phyloP scores from a whole-genome alignment of 2,113 vertebrate genomes.

The Cervus canadensis region DNA sequence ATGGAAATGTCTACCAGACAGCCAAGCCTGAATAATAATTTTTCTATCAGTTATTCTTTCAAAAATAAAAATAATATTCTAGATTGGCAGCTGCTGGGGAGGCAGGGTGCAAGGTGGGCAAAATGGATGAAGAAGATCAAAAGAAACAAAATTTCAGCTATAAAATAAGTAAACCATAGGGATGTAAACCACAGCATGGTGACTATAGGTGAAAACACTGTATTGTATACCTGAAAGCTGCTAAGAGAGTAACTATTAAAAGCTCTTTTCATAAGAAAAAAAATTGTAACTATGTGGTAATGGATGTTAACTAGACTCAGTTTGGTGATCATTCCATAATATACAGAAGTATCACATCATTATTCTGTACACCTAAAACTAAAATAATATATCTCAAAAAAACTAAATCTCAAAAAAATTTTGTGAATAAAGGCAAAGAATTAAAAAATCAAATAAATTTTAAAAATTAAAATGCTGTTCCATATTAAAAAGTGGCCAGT shows the following conservation, averaged over 20 bases:
- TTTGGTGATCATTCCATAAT: background rate
- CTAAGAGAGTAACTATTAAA: background rate
- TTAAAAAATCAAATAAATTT: background rate
- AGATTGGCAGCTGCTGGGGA: background rate
- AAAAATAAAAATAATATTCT: background rate
- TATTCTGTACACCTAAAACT: background rate
- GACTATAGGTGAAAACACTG: background rate
- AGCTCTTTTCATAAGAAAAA: background rate
- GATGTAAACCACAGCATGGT: background rate
- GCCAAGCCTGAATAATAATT: background rate
- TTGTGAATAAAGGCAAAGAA: background rate
- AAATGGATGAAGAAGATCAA: background rate
- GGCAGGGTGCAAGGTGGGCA: accelerated
- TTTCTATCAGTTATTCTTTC: background rate
- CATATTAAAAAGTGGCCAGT: background rate
- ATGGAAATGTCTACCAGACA: background rate
- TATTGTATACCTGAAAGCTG: background rate
- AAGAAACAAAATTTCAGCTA: background rate
- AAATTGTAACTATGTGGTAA: background rate
- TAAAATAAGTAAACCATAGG: background rate
- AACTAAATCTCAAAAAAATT: background rate
- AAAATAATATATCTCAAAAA: background rate
- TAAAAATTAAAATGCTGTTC: background rate
- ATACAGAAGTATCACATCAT: background rate
- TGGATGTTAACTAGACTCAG: background rate